Base-by-base conservation (phyloP, 1,140 invertebrate genomes). In the Drosophila elegans region DNA sequence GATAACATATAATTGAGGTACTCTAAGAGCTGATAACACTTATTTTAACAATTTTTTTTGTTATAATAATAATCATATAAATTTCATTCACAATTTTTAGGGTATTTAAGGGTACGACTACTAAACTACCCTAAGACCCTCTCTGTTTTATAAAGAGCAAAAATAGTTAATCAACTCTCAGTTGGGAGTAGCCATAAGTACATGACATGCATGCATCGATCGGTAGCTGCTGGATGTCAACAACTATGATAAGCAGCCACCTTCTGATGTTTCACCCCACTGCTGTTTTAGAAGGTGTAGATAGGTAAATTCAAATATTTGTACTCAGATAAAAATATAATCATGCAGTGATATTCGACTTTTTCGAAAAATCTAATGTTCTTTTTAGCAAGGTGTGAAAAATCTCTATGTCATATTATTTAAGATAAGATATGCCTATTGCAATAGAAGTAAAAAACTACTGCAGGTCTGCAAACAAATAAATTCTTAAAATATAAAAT, bases 181-280 rank as follows among this genome's bases (percentile, higher is more conserved):
- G 36, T 42, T 29, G 25, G 10, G 13, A 64, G 41, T 21, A 10
- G 21, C n/a, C n/a, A 5, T 44, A n/a, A 46, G 2, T 3, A 45
- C 21, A 66, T 46, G 59, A 45, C 21, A 66, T 46, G 59, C 25
- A 62, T 21, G 59, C 57, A 54, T 48, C 42, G 41, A 71, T 81
- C 64, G 49, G 78, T 76, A 80, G 78, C 78, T 42, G 54, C 36
- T 42, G 53, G 41, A 53, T 55, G 72, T 75, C 74, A 59, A 48
- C 49, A 21, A 36, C 39, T 29, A 34, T 55, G 79, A 80, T 64
- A 66, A 66, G 32, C 62, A 66, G 62, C 12, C 34, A 64, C 32
- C 32, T 62, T 61, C 21, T 46, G 42, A 62, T 38, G 16, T 13
- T 62, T 62, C 13, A 64, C 32, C 29, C 25, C 11, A 13, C 32